Evolutionary conservation across 2,797 vertebrate genomes (phyloP).

Genomic region (Pantherophis alleghaniensis): DNA sequence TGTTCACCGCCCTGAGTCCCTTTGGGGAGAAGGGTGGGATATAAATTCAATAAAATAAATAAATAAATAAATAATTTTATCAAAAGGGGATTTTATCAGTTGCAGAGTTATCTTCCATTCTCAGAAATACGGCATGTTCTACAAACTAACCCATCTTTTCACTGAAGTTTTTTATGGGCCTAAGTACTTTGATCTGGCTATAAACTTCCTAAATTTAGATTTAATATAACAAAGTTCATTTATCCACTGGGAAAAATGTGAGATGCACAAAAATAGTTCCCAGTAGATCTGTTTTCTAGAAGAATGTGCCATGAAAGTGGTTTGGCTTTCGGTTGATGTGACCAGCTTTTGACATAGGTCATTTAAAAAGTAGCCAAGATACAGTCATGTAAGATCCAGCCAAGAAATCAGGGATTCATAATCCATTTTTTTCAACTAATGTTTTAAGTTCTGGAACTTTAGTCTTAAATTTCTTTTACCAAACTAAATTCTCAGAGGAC

Average conservation of each 20-base stretch:
- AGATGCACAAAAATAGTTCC: conserved; percentile 14
- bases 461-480: conserved; percentile 7
- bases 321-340: conserved; percentile 17
- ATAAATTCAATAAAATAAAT: no score
- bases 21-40: no score
- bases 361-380: neutral
- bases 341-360: neutral
- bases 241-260: conserved; percentile 30
- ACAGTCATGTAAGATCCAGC: neutral
- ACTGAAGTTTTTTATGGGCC: neutral
- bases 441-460: conserved; percentile 7
- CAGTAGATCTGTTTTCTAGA: conserved; percentile 8
- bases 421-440: neutral
- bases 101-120: neutral
- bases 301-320: conserved; percentile 25
- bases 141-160: neutral
- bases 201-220: conserved; percentile 7
- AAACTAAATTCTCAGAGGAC: neutral
- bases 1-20: no score
- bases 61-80: neutral
- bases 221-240: neutral
- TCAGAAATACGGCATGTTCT: neutral
- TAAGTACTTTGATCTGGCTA: conserved; percentile 3
- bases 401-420: neutral
- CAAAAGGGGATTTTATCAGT: neutral